Conservation (phyloP, 2,113 vertebrate genomes). For the Chlamydotis undulata region DNA sequence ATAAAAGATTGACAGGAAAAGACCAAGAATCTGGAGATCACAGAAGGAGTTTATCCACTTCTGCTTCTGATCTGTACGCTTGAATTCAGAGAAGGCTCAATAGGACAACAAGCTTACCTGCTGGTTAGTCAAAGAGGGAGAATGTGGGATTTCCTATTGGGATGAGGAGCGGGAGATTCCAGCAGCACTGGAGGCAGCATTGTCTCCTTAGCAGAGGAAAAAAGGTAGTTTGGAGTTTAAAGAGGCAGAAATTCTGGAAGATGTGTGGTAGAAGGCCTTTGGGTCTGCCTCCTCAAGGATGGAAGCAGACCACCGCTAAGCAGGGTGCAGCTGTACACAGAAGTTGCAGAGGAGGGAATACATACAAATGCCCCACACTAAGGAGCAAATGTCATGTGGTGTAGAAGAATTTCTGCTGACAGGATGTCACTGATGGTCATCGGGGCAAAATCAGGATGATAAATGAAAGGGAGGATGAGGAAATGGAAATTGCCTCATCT, state of each 20-base stretch:
- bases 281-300: background rate
- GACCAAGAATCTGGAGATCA: background rate
- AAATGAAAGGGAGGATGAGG: background rate
- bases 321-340: background rate
- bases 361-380: background rate
- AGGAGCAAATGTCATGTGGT: background rate
- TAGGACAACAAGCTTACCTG: background rate
- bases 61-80: background rate
- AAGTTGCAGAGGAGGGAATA: background rate
- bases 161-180: background rate
- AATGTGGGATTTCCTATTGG: background rate
- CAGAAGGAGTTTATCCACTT: background rate
- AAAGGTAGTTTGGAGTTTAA: background rate
- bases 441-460: background rate
- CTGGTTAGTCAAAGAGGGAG: background rate
- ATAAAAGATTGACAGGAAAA: background rate
- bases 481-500: background rate
- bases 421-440: background rate
- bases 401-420: background rate
- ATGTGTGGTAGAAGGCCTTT: background rate
- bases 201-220: background rate
- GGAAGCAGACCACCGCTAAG: background rate
- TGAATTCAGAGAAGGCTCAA: background rate
- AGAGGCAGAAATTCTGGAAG: background rate
- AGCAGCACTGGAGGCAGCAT: background rate